A percentile compares a stretch with the other conserved stretches of the same genome.
These are phyloP conservation scores for Acanthacorydalis orientalis DNA, from an alignment of 2,888 invertebrate genomes.

Conservation along the genomic window DNA sequence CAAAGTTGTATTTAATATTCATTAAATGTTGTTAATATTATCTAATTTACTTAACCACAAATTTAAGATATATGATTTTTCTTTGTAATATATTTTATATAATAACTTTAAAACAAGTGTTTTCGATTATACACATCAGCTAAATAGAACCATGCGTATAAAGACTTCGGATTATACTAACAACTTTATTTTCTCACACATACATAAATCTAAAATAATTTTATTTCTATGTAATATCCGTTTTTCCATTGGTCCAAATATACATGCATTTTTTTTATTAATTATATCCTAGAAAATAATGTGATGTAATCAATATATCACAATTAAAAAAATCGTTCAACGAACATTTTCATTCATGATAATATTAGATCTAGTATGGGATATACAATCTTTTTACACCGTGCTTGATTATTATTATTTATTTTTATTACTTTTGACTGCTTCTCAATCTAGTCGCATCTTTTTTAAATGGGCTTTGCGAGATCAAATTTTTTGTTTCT, in stretches of 20 bases:
- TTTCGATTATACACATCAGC: no score
- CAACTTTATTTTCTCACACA: neutral
- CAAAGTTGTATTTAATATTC: no score
- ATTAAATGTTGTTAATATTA: no score
- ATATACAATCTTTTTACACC: neutral
- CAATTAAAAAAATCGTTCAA: no score
- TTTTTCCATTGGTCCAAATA: neutral
- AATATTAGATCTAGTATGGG: neutral
- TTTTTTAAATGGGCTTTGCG: slow-evolving; percentile 15
- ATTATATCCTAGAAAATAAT: neutral
- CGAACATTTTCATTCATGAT: neutral
- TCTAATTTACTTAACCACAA: no score
- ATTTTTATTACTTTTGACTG: slow-evolving; percentile 27
- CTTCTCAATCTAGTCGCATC: slow-evolving; percentile 32
- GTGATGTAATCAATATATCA: neutral
- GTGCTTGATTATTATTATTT: neutral
- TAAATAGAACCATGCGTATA: no score
- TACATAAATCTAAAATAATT: neutral
- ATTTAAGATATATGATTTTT: no score
- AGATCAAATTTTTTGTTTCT: slow-evolving; percentile 13
- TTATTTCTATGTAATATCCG: neutral
- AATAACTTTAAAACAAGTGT: no score
- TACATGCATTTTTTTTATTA: neutral
- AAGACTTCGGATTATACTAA: neutral
- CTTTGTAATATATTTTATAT: no score